These are phyloP conservation scores for Zaprionus camerounensis DNA, from an alignment of 1,140 invertebrate genomes.

Conservation along the genomic window DNA sequence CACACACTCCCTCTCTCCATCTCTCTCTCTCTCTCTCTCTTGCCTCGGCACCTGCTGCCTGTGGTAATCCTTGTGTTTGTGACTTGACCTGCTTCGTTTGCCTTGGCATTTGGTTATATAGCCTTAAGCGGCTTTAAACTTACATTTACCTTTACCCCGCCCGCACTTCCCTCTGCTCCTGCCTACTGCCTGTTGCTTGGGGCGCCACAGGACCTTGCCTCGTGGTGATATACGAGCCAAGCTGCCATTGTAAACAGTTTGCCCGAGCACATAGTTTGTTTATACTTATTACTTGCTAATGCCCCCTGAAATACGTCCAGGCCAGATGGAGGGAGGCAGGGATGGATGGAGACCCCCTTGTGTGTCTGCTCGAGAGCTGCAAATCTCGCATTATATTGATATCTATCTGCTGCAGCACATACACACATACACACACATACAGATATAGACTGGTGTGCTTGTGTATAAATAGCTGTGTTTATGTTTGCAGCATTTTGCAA, in stretches of 20 bases:
- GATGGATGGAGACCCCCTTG: not conserved
- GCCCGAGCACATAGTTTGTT: conserved; percentile 71
- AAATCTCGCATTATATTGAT: conserved; percentile 32
- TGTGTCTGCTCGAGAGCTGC: conserved; percentile 1
- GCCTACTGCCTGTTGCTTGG: conserved; percentile 57
- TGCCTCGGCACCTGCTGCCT: conserved; percentile 56
- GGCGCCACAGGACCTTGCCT: not conserved
- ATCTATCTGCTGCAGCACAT: conserved; percentile 19
- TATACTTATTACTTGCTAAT: conserved; percentile 79
- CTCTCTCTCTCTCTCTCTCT: not conserved
- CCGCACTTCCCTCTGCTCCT: not conserved
- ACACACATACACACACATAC: not conserved
- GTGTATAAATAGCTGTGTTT: conserved; percentile 1
- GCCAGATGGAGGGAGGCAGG: not conserved
- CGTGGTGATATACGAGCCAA: conserved; percentile 37
- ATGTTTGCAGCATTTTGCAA: conserved; percentile 7
- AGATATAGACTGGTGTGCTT: not conserved
- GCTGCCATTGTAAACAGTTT: conserved; percentile 65
- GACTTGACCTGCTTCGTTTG: conserved; percentile 80
- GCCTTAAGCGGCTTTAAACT: conserved; percentile 80
- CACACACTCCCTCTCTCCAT: not conserved
- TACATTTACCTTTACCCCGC: conserved; percentile 43
- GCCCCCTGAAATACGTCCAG: conserved; percentile 32
- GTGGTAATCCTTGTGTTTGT: conserved; percentile 78
- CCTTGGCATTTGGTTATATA: conserved; percentile 74